Conservation (phyloP, 1,140 invertebrate genomes). For the Idris sp. region DNA sequence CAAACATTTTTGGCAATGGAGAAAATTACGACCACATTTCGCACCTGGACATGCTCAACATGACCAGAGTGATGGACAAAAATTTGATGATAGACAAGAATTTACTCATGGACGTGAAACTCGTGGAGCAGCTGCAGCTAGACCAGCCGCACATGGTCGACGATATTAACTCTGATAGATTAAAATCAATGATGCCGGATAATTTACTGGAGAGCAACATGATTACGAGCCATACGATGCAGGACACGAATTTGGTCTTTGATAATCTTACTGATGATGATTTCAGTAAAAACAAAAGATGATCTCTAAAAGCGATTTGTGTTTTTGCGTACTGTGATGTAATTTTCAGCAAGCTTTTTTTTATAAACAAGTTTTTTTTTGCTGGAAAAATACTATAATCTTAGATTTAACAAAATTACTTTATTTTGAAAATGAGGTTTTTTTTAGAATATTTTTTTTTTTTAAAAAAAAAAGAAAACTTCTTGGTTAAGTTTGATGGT, state of each 20-base stretch:
- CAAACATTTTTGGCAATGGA: conserved; percentile 70
- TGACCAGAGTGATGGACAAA: conserved; percentile 72
- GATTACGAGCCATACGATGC: conserved; percentile 53
- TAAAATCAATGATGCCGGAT: conserved; percentile 74
- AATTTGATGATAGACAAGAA: conserved; percentile 74
- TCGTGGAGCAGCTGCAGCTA: conserved; percentile 71
- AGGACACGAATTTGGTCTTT: conserved; percentile 43
- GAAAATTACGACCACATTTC: conserved; percentile 74
- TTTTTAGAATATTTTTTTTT: too few species aligned
- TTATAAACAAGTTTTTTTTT: too few species aligned
- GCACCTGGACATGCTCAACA: conserved; percentile 72
- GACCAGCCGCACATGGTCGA: conserved; percentile 73
- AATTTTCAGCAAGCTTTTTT: too few species aligned
- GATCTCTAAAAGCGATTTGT: conserved; percentile 27
- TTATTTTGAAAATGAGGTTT: too few species aligned
- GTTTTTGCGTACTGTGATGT: too few species aligned
- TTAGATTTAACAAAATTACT: too few species aligned
- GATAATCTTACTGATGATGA: conserved; percentile 33
- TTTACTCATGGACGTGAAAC: conserved; percentile 74
- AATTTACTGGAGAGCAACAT: conserved; percentile 73
- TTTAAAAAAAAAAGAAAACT: too few species aligned
- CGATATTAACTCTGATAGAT: conserved; percentile 71
- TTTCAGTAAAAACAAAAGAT: conserved; percentile 49
- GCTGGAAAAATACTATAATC: too few species aligned
- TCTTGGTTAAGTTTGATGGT: too few species aligned